phyloP scores from a whole-genome alignment of 64 coral and sea anemone genomes.

The Pocillopora damicornis region DNA sequence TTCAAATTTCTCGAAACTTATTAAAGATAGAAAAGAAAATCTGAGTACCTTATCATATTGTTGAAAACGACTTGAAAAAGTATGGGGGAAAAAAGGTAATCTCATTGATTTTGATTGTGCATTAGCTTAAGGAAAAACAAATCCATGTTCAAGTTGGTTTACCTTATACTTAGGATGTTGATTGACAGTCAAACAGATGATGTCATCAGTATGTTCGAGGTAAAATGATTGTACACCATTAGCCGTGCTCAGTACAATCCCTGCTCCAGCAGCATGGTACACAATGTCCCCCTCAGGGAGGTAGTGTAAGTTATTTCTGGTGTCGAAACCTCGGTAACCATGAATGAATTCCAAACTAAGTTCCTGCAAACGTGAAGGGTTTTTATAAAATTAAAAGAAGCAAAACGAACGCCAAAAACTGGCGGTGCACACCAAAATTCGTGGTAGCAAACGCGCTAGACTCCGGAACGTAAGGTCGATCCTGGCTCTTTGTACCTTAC shows the following conservation, averaged over 20 bases:
- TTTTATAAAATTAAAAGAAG: background rate
- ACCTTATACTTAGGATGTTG: conserved; percentile 98
- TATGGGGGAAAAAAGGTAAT: too few relatives aligned
- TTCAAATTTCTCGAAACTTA: too few relatives aligned
- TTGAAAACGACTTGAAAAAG: too few relatives aligned
- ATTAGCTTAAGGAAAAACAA: background rate
- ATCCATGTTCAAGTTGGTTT: background rate
- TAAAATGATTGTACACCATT: conserved; percentile 93
- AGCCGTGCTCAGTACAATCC: conserved; percentile 84
- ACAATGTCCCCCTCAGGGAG: conserved; percentile 84
- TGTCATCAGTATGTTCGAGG: conserved; percentile 98
- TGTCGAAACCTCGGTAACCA: conserved; percentile 98
- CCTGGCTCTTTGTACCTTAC: too few relatives aligned
- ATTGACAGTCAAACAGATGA: conserved; percentile 86
- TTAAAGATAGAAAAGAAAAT: too few relatives aligned
- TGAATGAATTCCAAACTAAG: conserved; percentile 86
- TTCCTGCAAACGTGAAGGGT: conserved; percentile 13
- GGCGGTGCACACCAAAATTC: too few relatives aligned
- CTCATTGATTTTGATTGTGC: too few relatives aligned
- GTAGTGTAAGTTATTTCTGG: conserved; percentile 92
- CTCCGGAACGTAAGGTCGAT: too few relatives aligned
- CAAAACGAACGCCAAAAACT: too few relatives aligned
- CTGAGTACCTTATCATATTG: too few relatives aligned
- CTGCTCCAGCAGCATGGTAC: conserved; percentile 87
- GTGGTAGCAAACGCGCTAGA: too few relatives aligned